Evolutionary conservation across 1,140 invertebrate genomes (phyloP).

Genomic region (Drosophila murphyi): DNA sequence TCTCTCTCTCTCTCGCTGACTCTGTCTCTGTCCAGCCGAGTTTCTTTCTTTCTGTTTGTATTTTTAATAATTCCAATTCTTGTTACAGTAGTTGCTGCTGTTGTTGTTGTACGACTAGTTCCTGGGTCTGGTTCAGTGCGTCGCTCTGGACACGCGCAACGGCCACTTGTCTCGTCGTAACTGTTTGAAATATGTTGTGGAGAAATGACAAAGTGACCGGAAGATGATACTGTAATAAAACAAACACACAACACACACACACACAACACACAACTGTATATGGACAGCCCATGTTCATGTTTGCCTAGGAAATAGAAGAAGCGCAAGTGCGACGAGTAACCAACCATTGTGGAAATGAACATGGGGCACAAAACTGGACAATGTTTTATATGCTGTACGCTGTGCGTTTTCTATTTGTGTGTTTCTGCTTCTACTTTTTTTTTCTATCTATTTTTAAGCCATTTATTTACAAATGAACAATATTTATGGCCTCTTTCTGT

Average conservation of each 20-base stretch:
- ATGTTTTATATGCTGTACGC: conserved; percentile 71
- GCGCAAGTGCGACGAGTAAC: conserved; percentile 1
- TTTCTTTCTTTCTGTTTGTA: conserved; percentile 24
- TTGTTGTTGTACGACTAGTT: conserved; percentile 11
- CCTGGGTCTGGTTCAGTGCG: conserved; percentile 10
- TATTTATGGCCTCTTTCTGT: conserved; percentile 77
- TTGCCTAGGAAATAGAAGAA: conserved; percentile 65
- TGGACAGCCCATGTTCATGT: conserved; percentile 42
- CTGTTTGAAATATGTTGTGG: conserved; percentile 79
- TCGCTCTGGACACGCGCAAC: conserved; percentile 51
- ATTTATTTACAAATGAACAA: conserved; percentile 82
- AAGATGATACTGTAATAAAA: conserved; percentile 83
- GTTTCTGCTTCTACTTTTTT: conserved; percentile 30
- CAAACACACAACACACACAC: conserved; percentile 40
- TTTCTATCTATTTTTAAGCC: conserved; percentile 46
- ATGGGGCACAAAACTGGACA: conserved; percentile 46
- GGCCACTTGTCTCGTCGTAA: conserved; percentile 73
- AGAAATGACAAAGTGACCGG: conserved; percentile 82
- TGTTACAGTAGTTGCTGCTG: conserved; percentile 6
- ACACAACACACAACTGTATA: background rate
- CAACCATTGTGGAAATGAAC: conserved; percentile 41
- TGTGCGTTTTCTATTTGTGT: conserved; percentile 53
- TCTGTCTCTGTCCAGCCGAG: background rate
- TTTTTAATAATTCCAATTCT: conserved; percentile 62
- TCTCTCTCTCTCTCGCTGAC: no score